Percentiles rank a stretch among this genome's conserved stretches.
Evolutionary conservation across 1,140 invertebrate genomes (phyloP).

Genomic region (Zaprionus ornatus): DNA sequence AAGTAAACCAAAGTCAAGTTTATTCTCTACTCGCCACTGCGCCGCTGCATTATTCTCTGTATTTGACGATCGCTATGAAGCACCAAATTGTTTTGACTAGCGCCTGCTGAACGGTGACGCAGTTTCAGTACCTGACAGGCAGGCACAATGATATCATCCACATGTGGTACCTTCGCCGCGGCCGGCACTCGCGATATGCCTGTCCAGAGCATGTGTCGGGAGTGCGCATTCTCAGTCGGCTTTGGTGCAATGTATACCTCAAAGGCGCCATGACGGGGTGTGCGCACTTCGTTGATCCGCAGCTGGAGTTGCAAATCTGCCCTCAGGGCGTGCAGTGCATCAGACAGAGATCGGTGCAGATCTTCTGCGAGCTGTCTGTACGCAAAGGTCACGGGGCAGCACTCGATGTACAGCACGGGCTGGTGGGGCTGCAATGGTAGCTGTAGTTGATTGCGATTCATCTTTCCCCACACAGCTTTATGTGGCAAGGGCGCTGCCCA

Average conservation of each 20-base stretch:
- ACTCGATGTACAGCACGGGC: slow-evolving; percentile 73
- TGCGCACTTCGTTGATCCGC: slow-evolving; percentile 48
- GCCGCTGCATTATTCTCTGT: slow-evolving; percentile 19
- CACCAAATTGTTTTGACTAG: slow-evolving; percentile 9
- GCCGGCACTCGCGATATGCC: slow-evolving; percentile 59
- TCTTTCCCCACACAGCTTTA: not conserved
- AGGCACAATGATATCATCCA: slow-evolving; percentile 54
- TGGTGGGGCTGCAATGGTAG: slow-evolving; percentile 41
- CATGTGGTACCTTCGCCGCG: slow-evolving; percentile 63
- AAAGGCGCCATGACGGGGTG: slow-evolving; percentile 59
- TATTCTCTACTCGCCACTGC: too few relatives aligned
- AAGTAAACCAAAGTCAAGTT: too few relatives aligned
- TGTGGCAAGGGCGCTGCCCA: not conserved
- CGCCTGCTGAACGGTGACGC: slow-evolving; percentile 22
- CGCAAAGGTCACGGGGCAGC: slow-evolving; percentile 39
- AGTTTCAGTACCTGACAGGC: slow-evolving; percentile 45
- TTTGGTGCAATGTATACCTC: slow-evolving; percentile 51
- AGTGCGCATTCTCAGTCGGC: slow-evolving; percentile 28
- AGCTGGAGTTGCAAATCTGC: slow-evolving; percentile 58
- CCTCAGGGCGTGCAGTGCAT: slow-evolving; percentile 43
- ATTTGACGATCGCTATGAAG: slow-evolving; percentile 17
- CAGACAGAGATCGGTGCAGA: slow-evolving; percentile 49
- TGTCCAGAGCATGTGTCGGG: slow-evolving; percentile 59
- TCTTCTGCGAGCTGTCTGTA: slow-evolving; percentile 44
- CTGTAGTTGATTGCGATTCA: not conserved